Base-by-base conservation (phyloP, 2,113 vertebrate genomes). In the Strigops habroptila region DNA sequence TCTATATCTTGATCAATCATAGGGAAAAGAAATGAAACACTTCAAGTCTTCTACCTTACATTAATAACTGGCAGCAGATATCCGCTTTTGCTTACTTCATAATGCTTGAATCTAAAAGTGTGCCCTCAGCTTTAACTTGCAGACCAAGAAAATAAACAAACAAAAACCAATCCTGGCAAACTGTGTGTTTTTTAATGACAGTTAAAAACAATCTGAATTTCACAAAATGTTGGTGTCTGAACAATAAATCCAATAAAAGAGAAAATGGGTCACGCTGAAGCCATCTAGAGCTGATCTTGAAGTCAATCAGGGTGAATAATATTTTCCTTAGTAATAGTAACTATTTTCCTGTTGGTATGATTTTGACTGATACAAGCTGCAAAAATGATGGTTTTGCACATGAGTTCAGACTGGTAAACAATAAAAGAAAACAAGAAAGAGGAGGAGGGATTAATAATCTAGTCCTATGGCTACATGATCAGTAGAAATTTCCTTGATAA, bases 241-340 rank as follows among this genome's bases (percentile, higher is more conserved):
- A 70, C 69, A 88, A 69, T 55, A 93, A 95, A 90, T 84, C 35
- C 17, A 90, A 82, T 52, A 86, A 93, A 73, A 96, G 78, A 67
- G 75, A 90, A 91, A 80, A 30, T 63, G 68, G 64, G 70, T 93
- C 75, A 95, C 91, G 39, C 33, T 23, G 5, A 93, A 88, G 90
- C 75, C 87, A 91, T 71, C 30, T 83, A 83, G 91, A 81, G 60
- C 78, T 80, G 60, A 51, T 82, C 65, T 64, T 90, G 74, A 75
- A 59, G 55, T 37, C 90, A 90, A 94, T 89, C 88, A 96, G 71
- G 71, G 41, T 87, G 82, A 94, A 91, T 83, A 90, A 88, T 85
- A 85, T 88, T 83, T 94, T 86, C 68, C 89, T 64, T 86, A 80
- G 55, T 69, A 85, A 92, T 79, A 46, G 65, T 52, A 95, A 77